Conservation (phyloP, 2,888 invertebrate species). For the Agriotes lineatus region DNA sequence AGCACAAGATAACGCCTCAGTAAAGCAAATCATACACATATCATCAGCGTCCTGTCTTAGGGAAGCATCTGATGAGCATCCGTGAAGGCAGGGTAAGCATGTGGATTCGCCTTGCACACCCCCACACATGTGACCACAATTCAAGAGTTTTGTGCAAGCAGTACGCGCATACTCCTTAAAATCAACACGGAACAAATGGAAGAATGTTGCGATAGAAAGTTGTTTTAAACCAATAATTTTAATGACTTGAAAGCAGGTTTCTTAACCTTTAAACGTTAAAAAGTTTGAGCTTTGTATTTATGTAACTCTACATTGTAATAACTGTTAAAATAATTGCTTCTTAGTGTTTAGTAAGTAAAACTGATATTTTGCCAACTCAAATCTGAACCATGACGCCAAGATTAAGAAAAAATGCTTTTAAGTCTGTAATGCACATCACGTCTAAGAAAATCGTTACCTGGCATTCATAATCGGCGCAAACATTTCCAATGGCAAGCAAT, state of each 20-base stretch:
- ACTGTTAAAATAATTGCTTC: no score
- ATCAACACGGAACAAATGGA: no score
- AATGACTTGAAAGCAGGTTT: no score
- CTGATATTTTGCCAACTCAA: no score
- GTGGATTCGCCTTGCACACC: slow-evolving; percentile 88
- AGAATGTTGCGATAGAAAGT: not conserved
- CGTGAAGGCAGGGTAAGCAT: slow-evolving; percentile 92
- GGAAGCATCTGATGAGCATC: slow-evolving; percentile 72
- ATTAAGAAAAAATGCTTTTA: slow-evolving; percentile 20
- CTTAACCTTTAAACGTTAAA: no score
- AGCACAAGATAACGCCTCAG: slow-evolving; percentile 94
- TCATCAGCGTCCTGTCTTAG: slow-evolving; percentile 97
- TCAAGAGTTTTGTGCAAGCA: slow-evolving; percentile 85
- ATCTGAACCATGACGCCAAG: no score
- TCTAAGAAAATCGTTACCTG: slow-evolving; percentile 75
- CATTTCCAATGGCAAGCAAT: slow-evolving; percentile 90
- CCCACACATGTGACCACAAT: slow-evolving; percentile 94
- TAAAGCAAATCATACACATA: slow-evolving; percentile 99
- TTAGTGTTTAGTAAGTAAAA: no score
- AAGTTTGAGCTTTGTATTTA: no score
- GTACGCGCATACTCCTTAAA: slow-evolving; percentile 79
- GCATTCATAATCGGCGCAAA: slow-evolving; percentile 95
- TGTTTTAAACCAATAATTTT: not conserved
- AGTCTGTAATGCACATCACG: not conserved
- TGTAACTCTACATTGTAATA: no score